Evolutionary conservation across 2,797 vertebrate species (phyloP), one percentile per base, ranked within the genome.

Genomic region (Hozukius guyotensis): DNA sequence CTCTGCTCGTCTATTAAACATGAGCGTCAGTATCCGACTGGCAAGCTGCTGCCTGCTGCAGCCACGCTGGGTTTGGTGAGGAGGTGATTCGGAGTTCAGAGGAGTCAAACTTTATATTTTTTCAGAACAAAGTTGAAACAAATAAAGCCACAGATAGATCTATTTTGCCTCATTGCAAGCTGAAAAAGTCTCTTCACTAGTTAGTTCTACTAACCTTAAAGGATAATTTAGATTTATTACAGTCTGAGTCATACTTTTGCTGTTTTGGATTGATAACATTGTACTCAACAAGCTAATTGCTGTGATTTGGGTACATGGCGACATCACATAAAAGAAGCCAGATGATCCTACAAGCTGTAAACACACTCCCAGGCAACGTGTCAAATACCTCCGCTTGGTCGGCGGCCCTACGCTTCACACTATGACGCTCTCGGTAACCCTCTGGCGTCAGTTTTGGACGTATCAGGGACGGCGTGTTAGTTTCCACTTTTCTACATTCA

Each of bases 1-100:
- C 83, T 83, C 74, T 5, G 59, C 49, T 86, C 31, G 55, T 87
- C 80, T 86, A 85, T 87, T 90, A 90, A 88, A 90, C 80, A 86
- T 68, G 77, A 87, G 72, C 56, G 36, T 73, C 63, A 2, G 84
- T 62, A 57, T 87, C 65, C 52, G 70, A 7, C 67, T 63, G 62
- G 57, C 13, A 20, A 63, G 71, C 67, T 56, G 61, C 75, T 73
- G 78, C 65, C 68, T 77, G 79, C 78, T 84, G 81, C 75, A 65
- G 79, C 72, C 72, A n/a, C 74, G 46, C 77, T 77, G 69, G 0
- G n/a, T 76, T 77, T 56, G 68, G 25, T 73, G 83, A 88, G 63
- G 83, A 86, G 81, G 81, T 81, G 72, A 80, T 67, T 71, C 14
- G 0, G 46, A 78, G 73, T 91, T 87, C 83, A 87, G 34, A 80